phyloP scores from a whole-genome alignment of 2,888 invertebrate species.

The Standfussiana lucernea region DNA sequence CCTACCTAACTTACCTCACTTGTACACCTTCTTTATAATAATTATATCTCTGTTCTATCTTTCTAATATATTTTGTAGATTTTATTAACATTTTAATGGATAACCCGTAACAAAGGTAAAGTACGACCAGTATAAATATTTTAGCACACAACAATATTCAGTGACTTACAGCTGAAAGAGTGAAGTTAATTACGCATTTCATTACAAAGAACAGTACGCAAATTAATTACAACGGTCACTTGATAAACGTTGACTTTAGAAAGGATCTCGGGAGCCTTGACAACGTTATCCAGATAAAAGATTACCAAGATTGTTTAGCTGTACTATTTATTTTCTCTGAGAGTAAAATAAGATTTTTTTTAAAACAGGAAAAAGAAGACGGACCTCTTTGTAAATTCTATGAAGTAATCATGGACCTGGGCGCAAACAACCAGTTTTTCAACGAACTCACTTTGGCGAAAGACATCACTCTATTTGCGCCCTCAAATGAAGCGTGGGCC shows the following conservation, averaged over 20 bases:
- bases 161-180: slow-evolving; percentile 58
- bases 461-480: slow-evolving; percentile 96
- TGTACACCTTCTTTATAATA: slow-evolving; percentile 44
- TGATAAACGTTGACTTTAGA: slow-evolving; percentile 62
- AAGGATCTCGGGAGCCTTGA: slow-evolving; percentile 55
- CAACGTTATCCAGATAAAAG: slow-evolving; percentile 55
- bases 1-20: slow-evolving; percentile 38
- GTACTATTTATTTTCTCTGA: slow-evolving; percentile 44
- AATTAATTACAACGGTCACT: slow-evolving; percentile 66
- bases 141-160: slow-evolving; percentile 49
- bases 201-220: slow-evolving; percentile 61
- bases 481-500: slow-evolving; percentile 96
- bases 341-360: slow-evolving; percentile 54
- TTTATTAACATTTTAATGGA: slow-evolving; percentile 47
- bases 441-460: slow-evolving; percentile 92
- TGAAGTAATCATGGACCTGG: slow-evolving; percentile 94
- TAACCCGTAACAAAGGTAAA: slow-evolving; percentile 67
- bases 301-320: slow-evolving; percentile 53
- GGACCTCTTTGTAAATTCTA: slow-evolving; percentile 95
- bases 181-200: slow-evolving; percentile 64
- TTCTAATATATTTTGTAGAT: slow-evolving; percentile 60
- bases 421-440: slow-evolving; percentile 93
- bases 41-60: slow-evolving; percentile 44
- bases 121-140: slow-evolving; percentile 64
- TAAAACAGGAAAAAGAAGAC: slow-evolving; percentile 86